phyloP scores from a whole-genome alignment of 64 coral and sea anemone genomes.

The Montipora efflorescens region DNA sequence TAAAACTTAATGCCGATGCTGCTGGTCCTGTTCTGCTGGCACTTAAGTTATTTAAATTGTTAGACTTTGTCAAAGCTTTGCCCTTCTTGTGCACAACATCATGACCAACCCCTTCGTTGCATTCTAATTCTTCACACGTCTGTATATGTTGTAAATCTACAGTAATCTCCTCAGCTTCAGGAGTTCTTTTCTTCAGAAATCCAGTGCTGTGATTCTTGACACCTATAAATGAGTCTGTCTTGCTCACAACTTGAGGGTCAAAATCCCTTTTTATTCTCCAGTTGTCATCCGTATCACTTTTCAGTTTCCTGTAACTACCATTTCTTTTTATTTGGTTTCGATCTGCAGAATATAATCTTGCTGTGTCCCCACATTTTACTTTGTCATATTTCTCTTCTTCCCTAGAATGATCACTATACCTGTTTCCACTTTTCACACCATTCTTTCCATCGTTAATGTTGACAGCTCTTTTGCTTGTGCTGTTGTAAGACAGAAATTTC shows the following conservation, averaged over 20 bases:
- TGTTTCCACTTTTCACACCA: background rate
- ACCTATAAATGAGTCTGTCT: background rate
- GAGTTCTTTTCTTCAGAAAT: conserved; percentile 6
- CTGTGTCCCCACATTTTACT: background rate
- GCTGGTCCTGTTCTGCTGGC: background rate
- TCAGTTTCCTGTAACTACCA: background rate
- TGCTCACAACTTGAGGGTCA: background rate
- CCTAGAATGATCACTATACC: background rate
- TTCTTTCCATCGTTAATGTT: background rate
- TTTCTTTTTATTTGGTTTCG: conserved; percentile 5
- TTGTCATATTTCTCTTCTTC: background rate
- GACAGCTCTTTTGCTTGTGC: background rate
- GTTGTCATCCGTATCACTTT: conserved; percentile 21
- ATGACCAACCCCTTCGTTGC: background rate
- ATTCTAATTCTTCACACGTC: background rate
- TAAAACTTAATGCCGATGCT: background rate
- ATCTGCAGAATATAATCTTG: background rate
- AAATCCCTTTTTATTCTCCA: conserved; percentile 33
- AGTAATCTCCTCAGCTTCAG: background rate
- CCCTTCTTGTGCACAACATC: background rate
- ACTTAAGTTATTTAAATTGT: background rate
- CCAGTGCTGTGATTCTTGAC: background rate
- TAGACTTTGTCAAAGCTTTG: background rate
- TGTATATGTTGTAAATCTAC: too few relatives aligned
- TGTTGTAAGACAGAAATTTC: background rate